Base-by-base conservation (phyloP, 2,888 invertebrate species). In the Catotricha subobsoleta region DNA sequence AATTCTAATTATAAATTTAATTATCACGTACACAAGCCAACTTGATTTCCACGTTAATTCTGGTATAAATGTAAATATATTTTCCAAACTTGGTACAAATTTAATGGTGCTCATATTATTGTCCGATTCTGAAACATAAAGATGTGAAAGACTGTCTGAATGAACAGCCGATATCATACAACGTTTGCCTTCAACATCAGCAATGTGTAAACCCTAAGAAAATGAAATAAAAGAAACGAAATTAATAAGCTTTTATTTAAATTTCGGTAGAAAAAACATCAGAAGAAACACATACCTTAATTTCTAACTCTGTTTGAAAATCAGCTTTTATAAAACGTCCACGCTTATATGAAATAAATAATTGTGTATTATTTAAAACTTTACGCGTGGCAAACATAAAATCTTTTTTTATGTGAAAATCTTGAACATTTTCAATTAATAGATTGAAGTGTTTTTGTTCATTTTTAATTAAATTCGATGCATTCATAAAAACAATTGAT, bases 81-180 rank as follows among this genome's bases (percentile, higher is more conserved):
- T 73, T 51, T 80, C 77, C 47, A 91, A 63, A 5, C 88, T 88
- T 45, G 83, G 60, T 0, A 78, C 73, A 54, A 88, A 91, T 52
- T 72, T 71, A 50, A 78, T 70, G 46, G 73, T 71, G 3, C 68
- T 67, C 44, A 69, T 72, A 43, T 76, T 69, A 48, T 71, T 67
- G 55, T 70, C 68, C 46, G 68, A 65, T 55, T 80, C 81, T 0
- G 87, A 86, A 39, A 87, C 77, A 54, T 88, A 91, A 42, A 92
- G 67, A 59, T 88, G 75, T 3, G 82, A 75, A 18, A 73, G 56
- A 12, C 70, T 70, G 45, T 77, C 74, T 1, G 74, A 72, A 60
- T 88, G 86, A 57, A 80, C 77, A 40, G 82, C 81, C 51, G 84
- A 82, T 47, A 88, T 73, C 55, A 91, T 76, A 47, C 83, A 73